Conservation (phyloP, 2,797 vertebrate genomes). For the Liparis tanakae region DNA sequence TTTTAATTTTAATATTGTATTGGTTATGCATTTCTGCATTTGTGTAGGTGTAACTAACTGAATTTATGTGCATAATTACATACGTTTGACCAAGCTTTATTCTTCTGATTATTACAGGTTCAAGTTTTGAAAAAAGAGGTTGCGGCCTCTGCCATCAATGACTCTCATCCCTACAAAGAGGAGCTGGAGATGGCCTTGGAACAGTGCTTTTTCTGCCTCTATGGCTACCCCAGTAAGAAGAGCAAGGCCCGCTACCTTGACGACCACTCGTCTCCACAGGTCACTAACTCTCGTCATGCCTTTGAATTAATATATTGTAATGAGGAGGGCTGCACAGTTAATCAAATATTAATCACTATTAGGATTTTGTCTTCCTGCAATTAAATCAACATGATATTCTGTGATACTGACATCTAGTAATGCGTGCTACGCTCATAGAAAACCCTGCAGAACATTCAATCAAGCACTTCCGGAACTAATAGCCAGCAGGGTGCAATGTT, state of each 20-base stretch:
- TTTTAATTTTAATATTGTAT: background rate
- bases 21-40: background rate
- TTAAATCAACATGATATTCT: background rate
- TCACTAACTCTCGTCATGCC: slow-evolving; percentile 49
- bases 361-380: background rate
- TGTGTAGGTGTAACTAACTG: background rate
- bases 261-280: slow-evolving; percentile 95
- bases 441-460: background rate
- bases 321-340: background rate
- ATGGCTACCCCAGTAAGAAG: slow-evolving; percentile 97
- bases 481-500: background rate
- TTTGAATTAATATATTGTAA: slow-evolving; percentile 8
- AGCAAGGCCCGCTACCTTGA: slow-evolving; percentile 97
- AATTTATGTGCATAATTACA: background rate
- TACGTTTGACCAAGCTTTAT: slow-evolving; percentile 3
- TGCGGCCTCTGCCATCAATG: slow-evolving; percentile 80
- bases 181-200: slow-evolving; percentile 96
- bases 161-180: slow-evolving; percentile 93
- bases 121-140: slow-evolving; percentile 92
- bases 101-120: slow-evolving; percentile 79
- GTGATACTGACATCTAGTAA: background rate
- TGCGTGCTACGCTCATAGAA: background rate
- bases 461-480: background rate
- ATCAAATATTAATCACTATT: background rate
- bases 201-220: slow-evolving; percentile 97